phyloP scores from a whole-genome alignment of 2,888 invertebrate genomes.

The Myopa tessellatipennis region DNA sequence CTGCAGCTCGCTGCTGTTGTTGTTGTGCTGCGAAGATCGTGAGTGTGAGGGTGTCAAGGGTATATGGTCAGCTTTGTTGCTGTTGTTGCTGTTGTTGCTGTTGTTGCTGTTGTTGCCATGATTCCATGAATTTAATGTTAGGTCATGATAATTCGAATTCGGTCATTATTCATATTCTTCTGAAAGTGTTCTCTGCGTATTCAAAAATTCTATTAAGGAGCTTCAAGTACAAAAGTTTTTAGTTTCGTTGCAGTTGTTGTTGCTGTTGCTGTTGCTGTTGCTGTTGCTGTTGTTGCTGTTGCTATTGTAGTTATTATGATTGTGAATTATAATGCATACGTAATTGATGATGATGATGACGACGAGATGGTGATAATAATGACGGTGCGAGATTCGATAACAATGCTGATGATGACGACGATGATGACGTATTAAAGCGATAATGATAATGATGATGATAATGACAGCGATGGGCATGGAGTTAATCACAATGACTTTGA shows the following conservation, averaged over 20 bases:
- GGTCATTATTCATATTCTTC: slow-evolving; percentile 67
- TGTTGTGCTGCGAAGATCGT: not conserved
- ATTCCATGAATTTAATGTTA: slow-evolving; percentile 51
- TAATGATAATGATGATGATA: not conserved
- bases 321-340: not conserved
- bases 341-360: not conserved
- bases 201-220: slow-evolving; percentile 68
- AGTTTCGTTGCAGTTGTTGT: not conserved
- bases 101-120: slow-evolving; percentile 4
- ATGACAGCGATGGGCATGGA: not conserved
- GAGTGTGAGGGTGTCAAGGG: not conserved
- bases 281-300: not conserved
- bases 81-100: slow-evolving; percentile 27
- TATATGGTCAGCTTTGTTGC: not conserved
- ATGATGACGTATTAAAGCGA: not conserved
- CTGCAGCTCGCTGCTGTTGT: not conserved
- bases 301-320: not conserved
- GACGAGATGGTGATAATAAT: not conserved
- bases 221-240: slow-evolving; percentile 50
- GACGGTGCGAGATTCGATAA: no score
- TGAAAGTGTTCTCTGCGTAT: slow-evolving; percentile 64
- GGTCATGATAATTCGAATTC: slow-evolving; percentile 62
- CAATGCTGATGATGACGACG: not conserved
- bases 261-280: not conserved
- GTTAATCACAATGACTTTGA: no score